Conservation (phyloP, 1,140 invertebrate species). For the Solenopsis fugax region DNA sequence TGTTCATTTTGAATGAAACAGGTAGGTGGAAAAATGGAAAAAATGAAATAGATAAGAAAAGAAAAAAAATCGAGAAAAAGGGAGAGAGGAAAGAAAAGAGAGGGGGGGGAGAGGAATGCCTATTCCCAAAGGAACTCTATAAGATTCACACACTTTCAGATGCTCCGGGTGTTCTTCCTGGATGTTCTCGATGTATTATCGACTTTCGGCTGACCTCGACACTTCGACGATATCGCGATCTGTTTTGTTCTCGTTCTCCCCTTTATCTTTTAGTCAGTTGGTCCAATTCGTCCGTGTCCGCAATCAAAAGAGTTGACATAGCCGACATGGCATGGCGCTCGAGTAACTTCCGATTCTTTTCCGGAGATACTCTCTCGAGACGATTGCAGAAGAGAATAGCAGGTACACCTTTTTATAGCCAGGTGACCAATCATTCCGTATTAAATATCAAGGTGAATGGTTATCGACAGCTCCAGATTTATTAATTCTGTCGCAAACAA, state of each 20-base stretch:
- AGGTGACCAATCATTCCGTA: not conserved
- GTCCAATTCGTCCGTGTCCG: not conserved
- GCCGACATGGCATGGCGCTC: not conserved
- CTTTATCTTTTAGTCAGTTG: not conserved
- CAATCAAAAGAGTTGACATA: constrained; percentile 29
- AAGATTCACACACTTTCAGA: constrained; percentile 32
- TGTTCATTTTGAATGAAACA: constrained; percentile 45
- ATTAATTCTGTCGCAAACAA: constrained; percentile 13
- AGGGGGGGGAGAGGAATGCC: too few species aligned
- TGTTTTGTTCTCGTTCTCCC: not conserved
- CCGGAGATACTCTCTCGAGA: not conserved
- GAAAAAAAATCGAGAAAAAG: not conserved
- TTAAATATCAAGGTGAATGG: not conserved
- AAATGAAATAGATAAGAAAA: not conserved
- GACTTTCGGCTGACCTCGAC: constrained; percentile 40
- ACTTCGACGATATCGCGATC: constrained; percentile 33
- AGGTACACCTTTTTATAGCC: not conserved
- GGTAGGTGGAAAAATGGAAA: constrained; percentile 23
- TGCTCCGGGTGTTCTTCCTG: constrained; percentile 1
- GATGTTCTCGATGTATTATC: constrained; percentile 31
- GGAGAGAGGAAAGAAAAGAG: not conserved
- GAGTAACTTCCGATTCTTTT: constrained; percentile 8
- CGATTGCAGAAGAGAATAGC: constrained; percentile 19
- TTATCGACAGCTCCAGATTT: constrained; percentile 35
- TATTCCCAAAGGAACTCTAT: constrained; percentile 39